These are phyloP conservation scores for Clamator glandarius DNA, from an alignment of 2,797 vertebrate species.

Conservation along the genomic window DNA sequence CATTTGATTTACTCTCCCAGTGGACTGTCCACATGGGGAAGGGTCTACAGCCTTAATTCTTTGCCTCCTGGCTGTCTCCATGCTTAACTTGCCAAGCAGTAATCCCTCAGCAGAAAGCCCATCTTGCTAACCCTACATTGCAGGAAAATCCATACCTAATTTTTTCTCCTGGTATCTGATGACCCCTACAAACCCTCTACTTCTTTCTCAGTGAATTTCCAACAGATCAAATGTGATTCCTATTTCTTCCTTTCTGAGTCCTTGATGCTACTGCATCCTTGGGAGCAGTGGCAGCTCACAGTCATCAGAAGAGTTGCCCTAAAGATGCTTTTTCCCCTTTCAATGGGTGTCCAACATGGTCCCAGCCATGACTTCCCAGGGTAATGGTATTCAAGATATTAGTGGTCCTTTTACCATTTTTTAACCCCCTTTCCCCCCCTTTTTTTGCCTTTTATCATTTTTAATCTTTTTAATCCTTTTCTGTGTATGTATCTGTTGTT, in stretches of 20 bases:
- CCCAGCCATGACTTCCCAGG: neutral
- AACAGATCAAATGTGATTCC: neutral
- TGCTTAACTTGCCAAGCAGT: neutral
- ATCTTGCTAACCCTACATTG: neutral
- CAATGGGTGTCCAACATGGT: neutral
- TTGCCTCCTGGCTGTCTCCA: neutral
- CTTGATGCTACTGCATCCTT: neutral
- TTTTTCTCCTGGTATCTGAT: neutral
- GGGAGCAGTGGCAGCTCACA: neutral
- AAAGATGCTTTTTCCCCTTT: neutral
- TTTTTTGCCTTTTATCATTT: too few relatives aligned
- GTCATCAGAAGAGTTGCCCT: neutral
- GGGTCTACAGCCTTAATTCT: neutral
- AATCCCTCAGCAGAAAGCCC: neutral
- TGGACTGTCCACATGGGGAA: neutral
- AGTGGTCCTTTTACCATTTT: too few relatives aligned
- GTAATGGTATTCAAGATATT: neutral
- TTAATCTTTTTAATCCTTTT: too few relatives aligned
- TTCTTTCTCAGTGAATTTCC: neutral
- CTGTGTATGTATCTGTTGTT: too few relatives aligned
- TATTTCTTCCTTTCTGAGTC: neutral
- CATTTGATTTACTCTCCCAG: neutral
- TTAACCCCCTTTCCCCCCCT: too few relatives aligned
- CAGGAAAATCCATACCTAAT: neutral
- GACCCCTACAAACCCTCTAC: neutral